Conservation (phyloP, 2,797 vertebrate species). For the Mastacembelus armatus region DNA sequence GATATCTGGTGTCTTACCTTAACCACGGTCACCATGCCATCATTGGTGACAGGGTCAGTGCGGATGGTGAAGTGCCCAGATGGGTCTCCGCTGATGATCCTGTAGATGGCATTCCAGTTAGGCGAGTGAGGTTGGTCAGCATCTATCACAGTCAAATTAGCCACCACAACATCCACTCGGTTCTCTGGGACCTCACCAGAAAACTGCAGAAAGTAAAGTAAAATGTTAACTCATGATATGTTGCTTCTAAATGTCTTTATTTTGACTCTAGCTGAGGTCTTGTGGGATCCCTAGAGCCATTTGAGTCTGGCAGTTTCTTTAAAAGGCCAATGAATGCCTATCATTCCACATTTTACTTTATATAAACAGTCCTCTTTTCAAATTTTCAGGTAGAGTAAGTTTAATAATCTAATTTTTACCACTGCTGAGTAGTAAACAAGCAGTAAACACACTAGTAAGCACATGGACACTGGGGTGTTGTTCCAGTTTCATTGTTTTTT, state of each 20-base stretch:
- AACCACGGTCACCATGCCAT: slow-evolving; percentile 93
- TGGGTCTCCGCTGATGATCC: slow-evolving; percentile 94
- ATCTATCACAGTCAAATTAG: slow-evolving; percentile 93
- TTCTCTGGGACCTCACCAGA: slow-evolving; percentile 94
- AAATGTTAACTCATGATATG: slow-evolving; percentile 19
- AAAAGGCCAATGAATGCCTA: slow-evolving; percentile 32
- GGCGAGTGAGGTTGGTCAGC: slow-evolving; percentile 93
- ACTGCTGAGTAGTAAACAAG: slow-evolving; percentile 49
- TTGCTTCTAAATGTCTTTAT: slow-evolving; percentile 14
- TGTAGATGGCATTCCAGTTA: slow-evolving; percentile 95
- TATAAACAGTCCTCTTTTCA: slow-evolving; percentile 27
- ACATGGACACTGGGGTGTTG: slow-evolving; percentile 30
- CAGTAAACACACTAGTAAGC: slow-evolving; percentile 49
- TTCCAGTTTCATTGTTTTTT: slow-evolving; percentile 44
- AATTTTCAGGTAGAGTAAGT: slow-evolving; percentile 49
- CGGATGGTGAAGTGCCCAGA: slow-evolving; percentile 90
- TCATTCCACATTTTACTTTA: slow-evolving; percentile 32
- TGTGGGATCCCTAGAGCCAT: slow-evolving; percentile 24
- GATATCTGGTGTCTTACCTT: slow-evolving; percentile 83
- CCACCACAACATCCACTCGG: slow-evolving; percentile 88
- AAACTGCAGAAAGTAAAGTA: slow-evolving; percentile 79
- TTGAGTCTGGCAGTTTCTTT: slow-evolving; percentile 36
- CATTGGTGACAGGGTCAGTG: slow-evolving; percentile 91
- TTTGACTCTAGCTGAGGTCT: slow-evolving; percentile 3
- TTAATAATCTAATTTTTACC: slow-evolving; percentile 53